Conservation (phyloP, 2,797 vertebrate species). For the Coregonus sp. region DNA sequence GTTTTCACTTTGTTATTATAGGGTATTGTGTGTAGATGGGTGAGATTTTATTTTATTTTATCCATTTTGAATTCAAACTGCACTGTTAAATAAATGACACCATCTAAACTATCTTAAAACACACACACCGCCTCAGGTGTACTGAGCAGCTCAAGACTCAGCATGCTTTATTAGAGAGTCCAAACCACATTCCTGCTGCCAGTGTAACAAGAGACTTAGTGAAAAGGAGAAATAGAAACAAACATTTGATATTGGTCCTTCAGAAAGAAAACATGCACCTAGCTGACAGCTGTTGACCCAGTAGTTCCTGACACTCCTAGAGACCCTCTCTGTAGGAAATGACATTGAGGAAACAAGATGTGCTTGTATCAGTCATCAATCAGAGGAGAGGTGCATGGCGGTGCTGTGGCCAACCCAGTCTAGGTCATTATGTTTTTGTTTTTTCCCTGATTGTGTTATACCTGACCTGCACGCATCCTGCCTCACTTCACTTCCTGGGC, state of each 20-base stretch:
- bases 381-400: conserved; percentile 32
- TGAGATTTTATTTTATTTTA: no score
- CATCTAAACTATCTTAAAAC: neutral
- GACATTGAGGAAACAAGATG: conserved; percentile 51
- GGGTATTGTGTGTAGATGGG: no score
- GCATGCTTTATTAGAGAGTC: conserved; percentile 45
- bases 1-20: no score
- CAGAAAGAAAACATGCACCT: conserved; percentile 37
- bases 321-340: conserved; percentile 48
- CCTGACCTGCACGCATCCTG: conserved; percentile 68
- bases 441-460: conserved; percentile 58
- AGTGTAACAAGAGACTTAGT: conserved; percentile 56
- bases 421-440: conserved; percentile 52
- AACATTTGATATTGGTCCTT: conserved; percentile 50
- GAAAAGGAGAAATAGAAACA: conserved; percentile 53
- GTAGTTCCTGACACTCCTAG: conserved; percentile 43
- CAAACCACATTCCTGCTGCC: conserved; percentile 55
- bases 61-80: no score
- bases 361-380: conserved; percentile 45
- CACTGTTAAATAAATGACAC: no score
- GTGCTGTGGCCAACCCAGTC: conserved; percentile 46
- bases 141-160: conserved; percentile 49
- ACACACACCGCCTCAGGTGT: conserved; percentile 53
- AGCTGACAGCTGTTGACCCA: conserved; percentile 60
- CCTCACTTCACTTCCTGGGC: conserved; percentile 53